Percentiles rank a stretch among this genome's conserved stretches.
phyloP scores from a whole-genome alignment of 2,888 invertebrate species.

The Rotaria socialis region DNA sequence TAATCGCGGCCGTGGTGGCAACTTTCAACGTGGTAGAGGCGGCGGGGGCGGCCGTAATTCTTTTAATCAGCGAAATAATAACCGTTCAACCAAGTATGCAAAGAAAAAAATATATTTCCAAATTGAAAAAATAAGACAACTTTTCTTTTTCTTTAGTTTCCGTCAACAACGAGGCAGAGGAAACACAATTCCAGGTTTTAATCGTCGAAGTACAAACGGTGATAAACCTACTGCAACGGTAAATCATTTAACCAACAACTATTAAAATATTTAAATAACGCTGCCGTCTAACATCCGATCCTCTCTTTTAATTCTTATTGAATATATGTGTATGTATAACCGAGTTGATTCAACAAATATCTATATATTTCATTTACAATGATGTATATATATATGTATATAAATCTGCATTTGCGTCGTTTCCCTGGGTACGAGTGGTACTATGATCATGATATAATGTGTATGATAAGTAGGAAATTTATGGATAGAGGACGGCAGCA shows the following conservation, averaged over 20 bases:
- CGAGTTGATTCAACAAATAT: conserved; percentile 6
- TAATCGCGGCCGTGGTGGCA: neutral
- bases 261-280: neutral
- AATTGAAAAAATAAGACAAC: neutral
- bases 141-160: neutral
- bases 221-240: conserved; percentile 11
- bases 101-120: neutral
- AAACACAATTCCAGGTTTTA: conserved; percentile 12
- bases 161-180: neutral
- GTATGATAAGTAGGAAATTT: neutral
- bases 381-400: neutral
- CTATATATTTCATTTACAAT: conserved; percentile 5
- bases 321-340: neutral
- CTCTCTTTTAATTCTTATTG: neutral
- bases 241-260: conserved; percentile 17
- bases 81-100: neutral
- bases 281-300: conserved; percentile 20
- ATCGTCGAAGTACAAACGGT: neutral
- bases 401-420: neutral
- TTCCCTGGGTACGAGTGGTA: neutral
- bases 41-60: neutral
- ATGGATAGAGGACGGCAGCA: conserved; percentile 15
- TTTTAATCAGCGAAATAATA: neutral
- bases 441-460: neutral
- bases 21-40: neutral